Percentiles rank a stretch among this genome's conserved stretches.
These are phyloP conservation scores for Xyrauchen texanus DNA, from an alignment of 2,113 vertebrate species.

Conservation along the genomic window DNA sequence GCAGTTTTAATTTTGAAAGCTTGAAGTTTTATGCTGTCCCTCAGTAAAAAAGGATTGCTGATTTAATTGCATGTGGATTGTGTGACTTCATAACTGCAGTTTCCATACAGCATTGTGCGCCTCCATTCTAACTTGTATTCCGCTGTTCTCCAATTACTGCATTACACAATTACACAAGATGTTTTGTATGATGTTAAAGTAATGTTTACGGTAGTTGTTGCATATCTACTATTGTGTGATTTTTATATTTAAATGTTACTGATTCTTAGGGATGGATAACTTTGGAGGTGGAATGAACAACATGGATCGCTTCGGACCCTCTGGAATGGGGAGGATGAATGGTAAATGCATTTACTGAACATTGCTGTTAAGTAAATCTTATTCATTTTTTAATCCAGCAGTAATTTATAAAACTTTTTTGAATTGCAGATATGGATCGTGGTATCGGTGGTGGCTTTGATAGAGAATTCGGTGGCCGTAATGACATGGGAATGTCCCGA, in stretches of 20 bases:
- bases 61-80: neutral
- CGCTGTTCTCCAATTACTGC: no score
- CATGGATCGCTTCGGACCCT: conserved; percentile 88
- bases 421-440: conserved; percentile 83
- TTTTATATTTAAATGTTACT: no score
- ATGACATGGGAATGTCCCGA: conserved; percentile 87
- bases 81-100: neutral
- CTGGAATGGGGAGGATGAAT: conserved; percentile 91
- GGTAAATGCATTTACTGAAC: conserved; percentile 70
- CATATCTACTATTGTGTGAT: no score
- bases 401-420: conserved; percentile 33
- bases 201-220: no score
- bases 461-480: conserved; percentile 81
- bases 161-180: no score
- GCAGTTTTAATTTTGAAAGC: no score
- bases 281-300: conserved; percentile 79
- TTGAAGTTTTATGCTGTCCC: no score
- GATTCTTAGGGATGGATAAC: conserved; percentile 87
- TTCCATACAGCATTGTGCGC: neutral
- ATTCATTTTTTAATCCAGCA: no score
- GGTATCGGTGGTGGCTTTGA: conserved; percentile 86
- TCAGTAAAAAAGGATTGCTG: neutral
- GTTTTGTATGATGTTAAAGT: no score
- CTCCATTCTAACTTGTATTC: neutral
- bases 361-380: no score